These are phyloP conservation scores for Mythimna vitellina DNA, from an alignment of 2,888 invertebrate genomes.

Conservation along the genomic window DNA sequence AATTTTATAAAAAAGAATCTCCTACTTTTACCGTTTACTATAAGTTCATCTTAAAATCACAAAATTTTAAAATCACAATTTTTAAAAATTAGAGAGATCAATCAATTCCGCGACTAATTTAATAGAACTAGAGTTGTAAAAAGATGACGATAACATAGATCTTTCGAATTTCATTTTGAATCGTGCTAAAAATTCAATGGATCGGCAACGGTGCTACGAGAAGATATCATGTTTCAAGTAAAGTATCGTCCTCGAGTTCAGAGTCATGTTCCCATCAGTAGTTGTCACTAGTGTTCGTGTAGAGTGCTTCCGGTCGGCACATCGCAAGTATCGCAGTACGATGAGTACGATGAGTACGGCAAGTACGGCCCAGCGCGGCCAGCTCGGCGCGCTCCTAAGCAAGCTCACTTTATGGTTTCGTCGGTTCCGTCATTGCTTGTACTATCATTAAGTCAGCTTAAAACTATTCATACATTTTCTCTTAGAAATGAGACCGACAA, in stretches of 20 bases:
- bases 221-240: slow-evolving; percentile 72
- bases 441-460: slow-evolving; percentile 47
- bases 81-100: slow-evolving; percentile 75
- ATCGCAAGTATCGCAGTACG: slow-evolving; percentile 50
- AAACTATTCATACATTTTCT: slow-evolving; percentile 38
- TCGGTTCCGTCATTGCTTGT: slow-evolving; percentile 58
- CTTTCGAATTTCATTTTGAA: slow-evolving; percentile 78
- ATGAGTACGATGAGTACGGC: neutral
- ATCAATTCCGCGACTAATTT: slow-evolving; percentile 78
- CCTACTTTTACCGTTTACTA: slow-evolving; percentile 83
- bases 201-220: slow-evolving; percentile 88
- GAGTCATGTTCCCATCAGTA: slow-evolving; percentile 79
- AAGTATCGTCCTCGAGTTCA: slow-evolving; percentile 73
- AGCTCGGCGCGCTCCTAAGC: slow-evolving; percentile 81
- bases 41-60: slow-evolving; percentile 85
- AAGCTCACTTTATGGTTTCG: slow-evolving; percentile 71
- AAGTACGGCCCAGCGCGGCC: slow-evolving; percentile 76
- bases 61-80: slow-evolving; percentile 75
- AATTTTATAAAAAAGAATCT: slow-evolving; percentile 87
- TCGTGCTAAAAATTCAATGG: slow-evolving; percentile 79
- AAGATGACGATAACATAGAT: slow-evolving; percentile 81
- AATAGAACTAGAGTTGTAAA: slow-evolving; percentile 82
- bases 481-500: slow-evolving; percentile 50
- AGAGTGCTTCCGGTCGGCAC: slow-evolving; percentile 78
- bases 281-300: slow-evolving; percentile 81